These are phyloP conservation scores for Alviniconcha strummeri DNA, from an alignment of 2,888 invertebrate species.

Conservation along the genomic window DNA sequence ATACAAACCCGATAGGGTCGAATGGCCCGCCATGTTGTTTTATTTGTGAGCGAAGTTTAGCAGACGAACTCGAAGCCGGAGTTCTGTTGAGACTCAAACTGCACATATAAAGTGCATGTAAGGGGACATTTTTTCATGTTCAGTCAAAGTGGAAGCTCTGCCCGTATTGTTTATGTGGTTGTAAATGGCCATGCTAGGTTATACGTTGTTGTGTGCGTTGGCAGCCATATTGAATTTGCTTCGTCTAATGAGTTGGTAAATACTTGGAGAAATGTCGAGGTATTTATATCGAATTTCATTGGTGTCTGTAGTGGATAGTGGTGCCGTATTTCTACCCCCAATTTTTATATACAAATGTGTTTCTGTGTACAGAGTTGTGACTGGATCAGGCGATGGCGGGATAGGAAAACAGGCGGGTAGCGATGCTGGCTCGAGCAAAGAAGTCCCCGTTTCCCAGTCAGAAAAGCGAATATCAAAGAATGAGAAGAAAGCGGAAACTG, in stretches of 20 bases:
- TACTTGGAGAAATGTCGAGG: background rate
- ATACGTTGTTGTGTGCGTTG: conserved; percentile 17
- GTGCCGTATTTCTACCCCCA: too few species aligned
- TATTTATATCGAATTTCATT: too few species aligned
- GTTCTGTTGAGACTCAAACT: background rate
- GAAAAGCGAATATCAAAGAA: conserved; percentile 10
- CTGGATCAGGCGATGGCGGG: conserved; percentile 10
- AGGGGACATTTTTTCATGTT: too few species aligned
- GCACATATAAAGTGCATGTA: too few species aligned
- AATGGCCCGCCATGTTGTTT: conserved; percentile 55
- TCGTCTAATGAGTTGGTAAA: conserved; percentile 25
- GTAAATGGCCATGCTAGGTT: too few species aligned
- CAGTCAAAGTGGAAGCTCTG: too few species aligned
- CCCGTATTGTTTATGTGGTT: too few species aligned
- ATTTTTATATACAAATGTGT: too few species aligned
- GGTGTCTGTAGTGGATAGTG: too few species aligned
- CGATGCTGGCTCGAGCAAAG: background rate
- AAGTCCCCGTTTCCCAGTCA: background rate
- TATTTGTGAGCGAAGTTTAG: conserved; percentile 19
- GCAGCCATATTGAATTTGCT: conserved; percentile 54
- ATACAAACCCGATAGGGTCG: conserved; percentile 16
- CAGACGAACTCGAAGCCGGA: background rate
- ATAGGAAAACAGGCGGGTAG: conserved; percentile 13
- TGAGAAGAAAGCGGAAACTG: conserved; percentile 16
- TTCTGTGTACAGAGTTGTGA: background rate